These are phyloP conservation scores for Dasyornis broadbenti DNA, from an alignment of 2,113 vertebrate genomes.

Conservation along the genomic window DNA sequence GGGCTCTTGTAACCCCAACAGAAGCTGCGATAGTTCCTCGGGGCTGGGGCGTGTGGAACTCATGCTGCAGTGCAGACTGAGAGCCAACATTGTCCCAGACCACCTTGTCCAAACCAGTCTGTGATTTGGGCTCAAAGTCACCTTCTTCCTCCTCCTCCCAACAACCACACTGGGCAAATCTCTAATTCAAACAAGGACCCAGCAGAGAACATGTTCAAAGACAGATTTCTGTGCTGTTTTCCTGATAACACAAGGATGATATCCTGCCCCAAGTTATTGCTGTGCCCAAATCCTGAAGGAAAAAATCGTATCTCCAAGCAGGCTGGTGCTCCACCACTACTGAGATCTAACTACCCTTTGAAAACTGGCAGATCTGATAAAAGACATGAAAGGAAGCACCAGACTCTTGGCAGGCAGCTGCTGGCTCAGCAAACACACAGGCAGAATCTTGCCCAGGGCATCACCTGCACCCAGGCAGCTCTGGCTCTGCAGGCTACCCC, in stretches of 20 bases:
- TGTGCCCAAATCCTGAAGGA: neutral
- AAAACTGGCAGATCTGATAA: neutral
- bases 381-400: neutral
- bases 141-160: neutral
- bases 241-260: neutral
- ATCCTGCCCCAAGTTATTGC: neutral
- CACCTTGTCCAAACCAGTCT: neutral
- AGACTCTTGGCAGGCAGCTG: neutral
- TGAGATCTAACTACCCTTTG: neutral
- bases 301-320: neutral
- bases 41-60: rapidly evolving
- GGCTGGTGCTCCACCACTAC: neutral
- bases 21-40: rapidly evolving
- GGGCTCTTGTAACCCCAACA: rapidly evolving
- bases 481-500: neutral
- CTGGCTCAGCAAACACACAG: neutral
- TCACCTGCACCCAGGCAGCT: neutral
- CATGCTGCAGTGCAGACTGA: neutral
- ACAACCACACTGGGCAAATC: neutral
- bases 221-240: neutral
- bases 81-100: rapidly evolving
- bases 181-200: neutral
- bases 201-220: neutral
- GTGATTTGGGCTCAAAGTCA: neutral
- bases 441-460: neutral